phyloP scores from a whole-genome alignment of 1,140 invertebrate genomes.

The Drosophila tsacasi region DNA sequence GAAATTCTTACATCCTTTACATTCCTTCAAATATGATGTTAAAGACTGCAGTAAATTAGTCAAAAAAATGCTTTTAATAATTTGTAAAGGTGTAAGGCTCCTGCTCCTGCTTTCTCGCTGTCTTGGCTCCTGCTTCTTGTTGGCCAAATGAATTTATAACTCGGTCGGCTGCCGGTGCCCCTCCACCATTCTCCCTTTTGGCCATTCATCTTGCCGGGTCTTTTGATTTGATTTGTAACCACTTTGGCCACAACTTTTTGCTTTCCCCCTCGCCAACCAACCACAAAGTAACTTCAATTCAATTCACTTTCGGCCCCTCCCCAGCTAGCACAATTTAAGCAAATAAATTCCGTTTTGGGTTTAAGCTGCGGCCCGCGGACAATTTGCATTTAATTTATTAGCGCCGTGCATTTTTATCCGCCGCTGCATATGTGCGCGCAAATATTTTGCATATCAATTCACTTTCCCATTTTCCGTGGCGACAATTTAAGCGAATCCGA shows the following conservation, averaged over 20 bases:
- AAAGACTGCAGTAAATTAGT: no score
- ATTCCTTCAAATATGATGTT: background rate
- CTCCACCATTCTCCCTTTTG: background rate
- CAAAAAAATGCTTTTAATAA: background rate
- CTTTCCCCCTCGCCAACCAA: slow-evolving; percentile 11
- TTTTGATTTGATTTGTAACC: slow-evolving; percentile 64
- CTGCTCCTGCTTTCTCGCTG: slow-evolving; percentile 12
- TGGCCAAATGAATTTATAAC: slow-evolving; percentile 69
- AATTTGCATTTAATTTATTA: slow-evolving; percentile 54
- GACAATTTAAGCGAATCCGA: slow-evolving; percentile 39
- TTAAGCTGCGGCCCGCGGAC: slow-evolving; percentile 30
- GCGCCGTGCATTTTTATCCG: slow-evolving; percentile 29
- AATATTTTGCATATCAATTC: slow-evolving; percentile 54
- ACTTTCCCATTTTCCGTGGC: slow-evolving; percentile 19
- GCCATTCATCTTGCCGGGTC: slow-evolving; percentile 45
- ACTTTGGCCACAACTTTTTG: slow-evolving; percentile 51
- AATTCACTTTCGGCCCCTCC: slow-evolving; percentile 24
- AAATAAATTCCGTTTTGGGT: slow-evolving; percentile 46
- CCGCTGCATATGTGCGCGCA: slow-evolving; percentile 45
- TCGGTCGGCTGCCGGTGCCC: slow-evolving; percentile 11
- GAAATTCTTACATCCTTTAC: no score
- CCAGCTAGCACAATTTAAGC: slow-evolving; percentile 33
- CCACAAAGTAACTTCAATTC: slow-evolving; percentile 53
- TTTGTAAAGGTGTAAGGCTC: slow-evolving; percentile 19
- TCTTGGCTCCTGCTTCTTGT: slow-evolving; percentile 36